Conservation (phyloP, 1,140 invertebrate genomes). For the Caerostris extrusa region DNA sequence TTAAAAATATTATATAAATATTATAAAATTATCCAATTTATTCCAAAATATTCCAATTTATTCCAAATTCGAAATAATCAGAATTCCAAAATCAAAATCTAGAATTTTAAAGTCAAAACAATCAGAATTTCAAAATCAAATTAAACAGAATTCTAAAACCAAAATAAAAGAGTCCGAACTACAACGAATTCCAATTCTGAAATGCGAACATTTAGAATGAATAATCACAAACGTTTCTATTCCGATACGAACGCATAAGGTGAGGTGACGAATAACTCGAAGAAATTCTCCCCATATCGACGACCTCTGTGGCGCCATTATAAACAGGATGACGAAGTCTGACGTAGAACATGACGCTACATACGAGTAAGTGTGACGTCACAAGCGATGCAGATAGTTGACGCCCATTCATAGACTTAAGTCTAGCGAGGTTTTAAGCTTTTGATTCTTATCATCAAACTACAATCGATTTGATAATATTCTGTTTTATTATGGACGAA, state of each 20-base stretch:
- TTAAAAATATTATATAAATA: too few relatives aligned
- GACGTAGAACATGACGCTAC: conserved; percentile 17
- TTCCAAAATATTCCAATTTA: too few relatives aligned
- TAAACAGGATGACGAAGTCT: background rate
- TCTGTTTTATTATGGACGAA: background rate
- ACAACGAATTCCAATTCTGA: too few relatives aligned
- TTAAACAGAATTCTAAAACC: too few relatives aligned
- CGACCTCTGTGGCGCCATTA: conserved; percentile 5
- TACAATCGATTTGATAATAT: conserved; percentile 2
- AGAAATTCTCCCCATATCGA: background rate
- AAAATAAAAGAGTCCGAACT: too few relatives aligned
- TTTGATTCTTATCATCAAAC: background rate
- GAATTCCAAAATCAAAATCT: too few relatives aligned
- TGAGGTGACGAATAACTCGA: background rate
- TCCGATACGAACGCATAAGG: background rate
- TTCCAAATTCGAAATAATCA: too few relatives aligned
- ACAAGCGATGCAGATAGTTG: conserved; percentile 15
- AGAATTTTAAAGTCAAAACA: too few relatives aligned
- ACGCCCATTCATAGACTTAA: background rate
- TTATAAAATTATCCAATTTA: too few relatives aligned
- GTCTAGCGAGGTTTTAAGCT: background rate
- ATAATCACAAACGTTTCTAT: too few relatives aligned
- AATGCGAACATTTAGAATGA: too few relatives aligned
- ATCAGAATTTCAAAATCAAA: too few relatives aligned
- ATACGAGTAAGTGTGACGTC: conserved; percentile 25